phyloP scores from a whole-genome alignment of 2,797 vertebrate species.

The Chelonia mydas region DNA sequence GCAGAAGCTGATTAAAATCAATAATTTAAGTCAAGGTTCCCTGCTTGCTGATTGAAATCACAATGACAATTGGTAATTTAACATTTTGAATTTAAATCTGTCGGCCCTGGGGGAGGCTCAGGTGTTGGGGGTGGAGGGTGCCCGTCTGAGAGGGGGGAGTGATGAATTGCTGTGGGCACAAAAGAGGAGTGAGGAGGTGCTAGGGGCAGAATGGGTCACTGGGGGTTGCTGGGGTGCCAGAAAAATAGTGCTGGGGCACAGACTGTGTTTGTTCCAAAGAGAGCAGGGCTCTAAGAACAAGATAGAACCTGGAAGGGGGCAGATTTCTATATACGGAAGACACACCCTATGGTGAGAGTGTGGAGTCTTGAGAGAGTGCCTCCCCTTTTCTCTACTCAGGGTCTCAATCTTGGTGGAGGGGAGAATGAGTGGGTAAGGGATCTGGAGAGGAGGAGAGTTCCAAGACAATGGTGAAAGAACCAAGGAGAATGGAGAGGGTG shows the following conservation, averaged over 20 bases:
- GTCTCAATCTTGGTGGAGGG: background rate
- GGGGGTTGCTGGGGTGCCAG: background rate
- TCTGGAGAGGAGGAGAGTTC: background rate
- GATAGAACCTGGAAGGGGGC: background rate
- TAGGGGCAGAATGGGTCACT: background rate
- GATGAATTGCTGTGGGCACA: background rate
- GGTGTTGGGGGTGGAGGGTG: background rate
- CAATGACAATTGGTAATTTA: background rate
- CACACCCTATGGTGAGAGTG: accelerated
- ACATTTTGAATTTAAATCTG: background rate
- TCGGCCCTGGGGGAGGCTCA: background rate
- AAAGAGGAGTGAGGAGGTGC: background rate
- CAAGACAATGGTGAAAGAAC: background rate
- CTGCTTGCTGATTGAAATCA: background rate
- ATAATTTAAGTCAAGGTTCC: background rate
- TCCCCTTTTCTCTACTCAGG: too few species aligned
- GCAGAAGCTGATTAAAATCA: background rate
- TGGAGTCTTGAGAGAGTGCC: background rate
- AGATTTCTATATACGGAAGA: accelerated
- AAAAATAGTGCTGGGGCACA: background rate
- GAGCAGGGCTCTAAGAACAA: background rate
- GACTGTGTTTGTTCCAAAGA: background rate
- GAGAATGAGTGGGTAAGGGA: background rate
- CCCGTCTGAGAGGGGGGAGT: background rate
- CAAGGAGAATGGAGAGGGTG: background rate